Conservation (phyloP, 2,113 vertebrate species). For the Cyprinodon variegatus region DNA sequence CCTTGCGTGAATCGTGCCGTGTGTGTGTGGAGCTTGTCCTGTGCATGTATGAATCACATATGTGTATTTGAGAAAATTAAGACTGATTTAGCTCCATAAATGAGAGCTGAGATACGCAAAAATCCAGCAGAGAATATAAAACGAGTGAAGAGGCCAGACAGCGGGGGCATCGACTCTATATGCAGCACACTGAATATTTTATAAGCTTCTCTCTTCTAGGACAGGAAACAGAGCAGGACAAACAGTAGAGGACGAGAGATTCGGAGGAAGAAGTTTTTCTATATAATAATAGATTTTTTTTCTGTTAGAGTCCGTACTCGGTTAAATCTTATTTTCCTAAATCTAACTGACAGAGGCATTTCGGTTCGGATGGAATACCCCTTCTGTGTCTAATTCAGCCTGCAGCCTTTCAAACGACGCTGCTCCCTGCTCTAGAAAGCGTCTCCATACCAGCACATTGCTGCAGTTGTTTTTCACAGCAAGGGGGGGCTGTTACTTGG, state of each 20-base stretch:
- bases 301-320: background rate
- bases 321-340: background rate
- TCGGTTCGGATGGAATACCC: background rate
- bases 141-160: constrained; percentile 24
- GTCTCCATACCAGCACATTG: background rate
- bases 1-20: no score
- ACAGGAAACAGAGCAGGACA: background rate
- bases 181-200: constrained; percentile 49
- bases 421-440: constrained; percentile 3
- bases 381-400: background rate
- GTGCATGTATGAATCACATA: no score
- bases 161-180: constrained; percentile 8
- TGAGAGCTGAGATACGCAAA: background rate
- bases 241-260: background rate
- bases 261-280: background rate
- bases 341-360: background rate
- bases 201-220: constrained; percentile 21
- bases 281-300: background rate
- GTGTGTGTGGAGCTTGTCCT: no score
- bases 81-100: background rate
- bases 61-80: no score
- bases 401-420: background rate
- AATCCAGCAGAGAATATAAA: background rate
- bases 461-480: constrained; percentile 22
- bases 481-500: constrained; percentile 18